A percentile compares a stretch with the other conserved stretches of the same genome.
Evolutionary conservation across 2,888 invertebrate species (phyloP).

Genomic region (Drosophila setosimentum): DNA sequence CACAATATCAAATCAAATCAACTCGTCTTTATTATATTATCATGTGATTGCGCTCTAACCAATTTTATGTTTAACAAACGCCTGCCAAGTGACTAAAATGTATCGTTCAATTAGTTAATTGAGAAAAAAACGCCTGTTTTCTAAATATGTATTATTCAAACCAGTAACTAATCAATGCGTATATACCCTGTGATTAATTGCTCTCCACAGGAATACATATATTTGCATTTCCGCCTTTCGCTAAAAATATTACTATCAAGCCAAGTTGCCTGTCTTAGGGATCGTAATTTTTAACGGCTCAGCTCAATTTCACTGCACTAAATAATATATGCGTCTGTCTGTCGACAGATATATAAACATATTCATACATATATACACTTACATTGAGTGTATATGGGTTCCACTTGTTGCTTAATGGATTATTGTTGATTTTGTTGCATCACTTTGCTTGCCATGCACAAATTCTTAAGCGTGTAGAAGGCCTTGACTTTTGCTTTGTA

Average conservation of each 20-base stretch:
- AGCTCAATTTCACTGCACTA: conserved; percentile 24
- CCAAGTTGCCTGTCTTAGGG: conserved; percentile 9
- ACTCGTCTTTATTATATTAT: conserved; percentile 1
- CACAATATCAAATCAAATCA: neutral
- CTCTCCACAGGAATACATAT: neutral
- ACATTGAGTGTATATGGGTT: neutral
- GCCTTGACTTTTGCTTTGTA: conserved; percentile 45
- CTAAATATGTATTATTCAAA: conserved; percentile 3
- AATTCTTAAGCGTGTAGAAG: conserved; percentile 37
- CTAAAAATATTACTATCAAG: conserved; percentile 1
- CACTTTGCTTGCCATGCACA: conserved; percentile 34
- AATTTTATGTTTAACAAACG: conserved; percentile 63
- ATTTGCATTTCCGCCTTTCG: conserved; percentile 27
- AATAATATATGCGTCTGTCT: conserved; percentile 1
- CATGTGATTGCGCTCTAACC: conserved; percentile 42
- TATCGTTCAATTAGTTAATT: conserved; percentile 23
- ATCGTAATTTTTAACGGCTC: conserved; percentile 7
- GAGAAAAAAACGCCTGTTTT: neutral
- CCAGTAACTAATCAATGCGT: conserved; percentile 43
- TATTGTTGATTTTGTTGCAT: conserved; percentile 47
- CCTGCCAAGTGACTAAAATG: conserved; percentile 59
- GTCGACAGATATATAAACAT: neutral
- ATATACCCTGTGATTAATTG: conserved; percentile 36
- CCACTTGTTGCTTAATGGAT: conserved; percentile 20
- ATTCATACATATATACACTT: neutral